phyloP scores from a whole-genome alignment of 2,797 vertebrate species.

The Eospalax fontanierii region DNA sequence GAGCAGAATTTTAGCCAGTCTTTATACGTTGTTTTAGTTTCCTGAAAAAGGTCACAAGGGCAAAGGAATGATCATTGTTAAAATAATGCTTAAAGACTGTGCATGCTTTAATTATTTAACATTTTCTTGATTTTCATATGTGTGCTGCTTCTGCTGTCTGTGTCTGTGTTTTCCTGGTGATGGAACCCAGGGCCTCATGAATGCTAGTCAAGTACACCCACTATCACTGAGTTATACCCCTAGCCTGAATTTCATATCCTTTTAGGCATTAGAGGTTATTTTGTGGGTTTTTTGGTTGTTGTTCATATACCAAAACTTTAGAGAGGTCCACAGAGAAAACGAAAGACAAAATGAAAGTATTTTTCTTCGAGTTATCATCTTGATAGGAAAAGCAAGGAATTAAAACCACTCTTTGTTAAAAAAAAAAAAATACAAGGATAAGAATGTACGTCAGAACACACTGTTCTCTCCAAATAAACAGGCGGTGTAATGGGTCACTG shows the following conservation, averaged over 20 bases:
- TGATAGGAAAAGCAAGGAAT: constrained; percentile 28
- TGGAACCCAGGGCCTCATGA: background rate
- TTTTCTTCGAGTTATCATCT: background rate
- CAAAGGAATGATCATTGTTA: background rate
- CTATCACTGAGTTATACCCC: background rate
- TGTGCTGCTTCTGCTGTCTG: background rate
- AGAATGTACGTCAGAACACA: background rate
- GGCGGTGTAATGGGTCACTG: no score
- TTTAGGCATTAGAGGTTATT: background rate
- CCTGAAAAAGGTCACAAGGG: background rate
- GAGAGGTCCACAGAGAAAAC: constrained; percentile 36
- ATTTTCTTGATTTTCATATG: constrained; percentile 36
- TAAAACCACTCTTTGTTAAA: no score
- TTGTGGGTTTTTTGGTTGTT: background rate
- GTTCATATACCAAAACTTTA: background rate
- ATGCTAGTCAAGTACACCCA: no score
- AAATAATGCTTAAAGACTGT: constrained; percentile 21
- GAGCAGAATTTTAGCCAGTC: background rate
- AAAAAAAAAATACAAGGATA: constrained; percentile 15
- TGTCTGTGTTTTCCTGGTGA: background rate
- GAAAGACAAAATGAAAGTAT: background rate
- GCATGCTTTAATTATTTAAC: background rate
- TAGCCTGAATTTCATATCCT: background rate
- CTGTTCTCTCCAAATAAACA: constrained; percentile 6
- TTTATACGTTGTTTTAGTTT: constrained; percentile 21